Conservation (phyloP, 2,797 vertebrate species). For the Poecilia velifera region DNA sequence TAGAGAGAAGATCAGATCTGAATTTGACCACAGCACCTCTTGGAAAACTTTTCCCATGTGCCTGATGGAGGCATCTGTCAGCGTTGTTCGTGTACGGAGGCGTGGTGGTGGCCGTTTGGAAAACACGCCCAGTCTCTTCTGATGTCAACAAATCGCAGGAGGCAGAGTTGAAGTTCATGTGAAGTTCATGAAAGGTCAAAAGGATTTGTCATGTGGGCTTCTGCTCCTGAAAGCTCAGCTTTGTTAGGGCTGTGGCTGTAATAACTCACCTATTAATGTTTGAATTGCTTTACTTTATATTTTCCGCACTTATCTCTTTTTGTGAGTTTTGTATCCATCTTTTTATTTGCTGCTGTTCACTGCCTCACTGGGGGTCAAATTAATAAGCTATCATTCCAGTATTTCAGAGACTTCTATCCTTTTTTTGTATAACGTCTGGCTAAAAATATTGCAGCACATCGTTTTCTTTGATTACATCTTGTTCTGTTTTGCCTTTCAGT, state of each 20-base stretch:
- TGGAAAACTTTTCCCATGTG: background rate
- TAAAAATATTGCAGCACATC: background rate
- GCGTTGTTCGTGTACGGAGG: constrained; percentile 6
- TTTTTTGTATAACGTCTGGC: background rate
- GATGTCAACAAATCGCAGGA: constrained; percentile 21
- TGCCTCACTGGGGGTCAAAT: background rate
- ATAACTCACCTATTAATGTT: background rate
- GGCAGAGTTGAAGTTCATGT: constrained; percentile 33
- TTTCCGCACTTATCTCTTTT: background rate
- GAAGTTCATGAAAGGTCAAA: constrained; percentile 42
- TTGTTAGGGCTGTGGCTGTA: constrained; percentile 16
- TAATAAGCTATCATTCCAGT: background rate
- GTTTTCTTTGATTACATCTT: background rate
- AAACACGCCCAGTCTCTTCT: constrained; percentile 11
- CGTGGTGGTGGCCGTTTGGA: constrained; percentile 11
- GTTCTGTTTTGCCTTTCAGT: background rate
- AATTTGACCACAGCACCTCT: background rate
- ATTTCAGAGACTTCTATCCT: background rate
- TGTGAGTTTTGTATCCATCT: background rate
- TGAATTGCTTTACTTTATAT: background rate
- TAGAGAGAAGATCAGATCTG: background rate
- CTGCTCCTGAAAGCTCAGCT: constrained; percentile 37
- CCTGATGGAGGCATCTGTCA: constrained; percentile 9
- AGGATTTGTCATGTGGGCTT: constrained; percentile 53
- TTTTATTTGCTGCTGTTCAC: background rate